These are phyloP conservation scores for Mactromeris polynyma DNA, from an alignment of 2,888 invertebrate species.

Conservation along the genomic window DNA sequence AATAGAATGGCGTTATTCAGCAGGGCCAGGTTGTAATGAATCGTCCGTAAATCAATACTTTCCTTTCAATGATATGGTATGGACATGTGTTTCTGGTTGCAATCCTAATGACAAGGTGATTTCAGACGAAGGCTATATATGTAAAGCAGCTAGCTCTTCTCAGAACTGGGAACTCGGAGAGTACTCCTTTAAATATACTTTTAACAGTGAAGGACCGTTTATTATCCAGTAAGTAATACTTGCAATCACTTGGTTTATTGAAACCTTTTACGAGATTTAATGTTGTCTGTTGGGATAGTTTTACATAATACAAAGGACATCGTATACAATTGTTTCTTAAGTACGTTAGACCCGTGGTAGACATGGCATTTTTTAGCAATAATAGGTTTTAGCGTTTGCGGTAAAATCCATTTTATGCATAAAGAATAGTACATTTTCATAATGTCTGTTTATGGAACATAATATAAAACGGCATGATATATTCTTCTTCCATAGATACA, in stretches of 20 bases:
- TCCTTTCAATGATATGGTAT: background rate
- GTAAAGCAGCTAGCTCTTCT: slow-evolving; percentile 10
- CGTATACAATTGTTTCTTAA: too few relatives aligned
- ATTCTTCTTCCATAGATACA: background rate
- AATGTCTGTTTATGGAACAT: too few relatives aligned
- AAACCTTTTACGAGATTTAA: too few relatives aligned
- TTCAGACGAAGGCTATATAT: slow-evolving; percentile 15
- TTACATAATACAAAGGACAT: too few relatives aligned
- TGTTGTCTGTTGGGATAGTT: too few relatives aligned
- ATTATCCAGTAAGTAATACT: slow-evolving; percentile 26
- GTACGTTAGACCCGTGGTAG: too few relatives aligned
- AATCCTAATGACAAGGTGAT: background rate
- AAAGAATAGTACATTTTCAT: too few relatives aligned
- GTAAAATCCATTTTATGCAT: too few relatives aligned
- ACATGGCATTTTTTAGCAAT: too few relatives aligned
- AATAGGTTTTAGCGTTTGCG: too few relatives aligned
- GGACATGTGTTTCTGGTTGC: slow-evolving; percentile 30
- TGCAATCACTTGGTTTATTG: too few relatives aligned
- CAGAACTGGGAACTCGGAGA: slow-evolving; percentile 55
- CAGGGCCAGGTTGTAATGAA: background rate
- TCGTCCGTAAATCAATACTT: background rate
- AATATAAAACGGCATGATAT: too few relatives aligned
- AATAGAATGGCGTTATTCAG: slow-evolving; percentile 41
- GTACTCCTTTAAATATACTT: slow-evolving; percentile 36
- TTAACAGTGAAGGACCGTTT: slow-evolving; percentile 32